These are phyloP conservation scores for Eurois occulta DNA, from an alignment of 2,888 invertebrate species.

Conservation along the genomic window DNA sequence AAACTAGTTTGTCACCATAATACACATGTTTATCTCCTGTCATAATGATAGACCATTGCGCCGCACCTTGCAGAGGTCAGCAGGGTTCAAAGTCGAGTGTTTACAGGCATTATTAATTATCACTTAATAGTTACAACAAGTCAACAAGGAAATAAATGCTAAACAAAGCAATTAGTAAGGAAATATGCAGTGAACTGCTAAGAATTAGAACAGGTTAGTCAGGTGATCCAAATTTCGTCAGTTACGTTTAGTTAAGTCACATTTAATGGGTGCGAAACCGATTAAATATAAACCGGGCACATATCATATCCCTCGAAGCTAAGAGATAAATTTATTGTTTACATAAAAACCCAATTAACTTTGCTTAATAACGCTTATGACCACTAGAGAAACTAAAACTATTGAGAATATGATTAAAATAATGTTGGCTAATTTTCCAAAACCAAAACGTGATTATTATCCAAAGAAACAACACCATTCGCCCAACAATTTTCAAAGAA, in stretches of 20 bases:
- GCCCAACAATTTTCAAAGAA: not conserved
- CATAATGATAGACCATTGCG: slow-evolving; percentile 24
- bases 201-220: not conserved
- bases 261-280: not conserved
- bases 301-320: not conserved
- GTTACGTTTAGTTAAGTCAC: not conserved
- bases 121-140: slow-evolving; percentile 16
- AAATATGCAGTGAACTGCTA: not conserved
- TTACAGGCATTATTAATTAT: slow-evolving; percentile 17
- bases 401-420: not conserved
- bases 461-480: not conserved
- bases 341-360: not conserved
- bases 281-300: too few species aligned
- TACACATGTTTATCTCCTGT: slow-evolving; percentile 9
- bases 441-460: not conserved
- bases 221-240: not conserved
- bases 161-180: not conserved
- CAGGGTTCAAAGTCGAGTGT: slow-evolving; percentile 49
- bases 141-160: slow-evolving; percentile 28
- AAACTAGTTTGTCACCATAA: slow-evolving; percentile 14
- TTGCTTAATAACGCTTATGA: not conserved
- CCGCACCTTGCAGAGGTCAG: slow-evolving; percentile 10
- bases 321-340: not conserved
- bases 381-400: not conserved
- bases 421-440: not conserved